Percentiles rank a stretch among this genome's conserved stretches.
phyloP scores from a whole-genome alignment of 2,888 invertebrate genomes.

The Auanema sp. region DNA sequence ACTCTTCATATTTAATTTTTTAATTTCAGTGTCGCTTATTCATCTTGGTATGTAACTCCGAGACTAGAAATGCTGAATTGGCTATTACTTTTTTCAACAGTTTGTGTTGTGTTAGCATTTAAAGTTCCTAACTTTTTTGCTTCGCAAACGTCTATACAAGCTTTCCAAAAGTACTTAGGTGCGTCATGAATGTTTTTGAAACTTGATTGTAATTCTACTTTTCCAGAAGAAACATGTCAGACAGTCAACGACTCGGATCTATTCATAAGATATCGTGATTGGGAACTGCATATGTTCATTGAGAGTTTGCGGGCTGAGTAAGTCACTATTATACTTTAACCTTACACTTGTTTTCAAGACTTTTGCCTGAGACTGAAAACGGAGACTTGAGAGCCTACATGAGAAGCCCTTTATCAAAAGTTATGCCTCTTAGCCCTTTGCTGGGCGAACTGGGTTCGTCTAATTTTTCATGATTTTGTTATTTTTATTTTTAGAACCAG shows the following conservation, averaged over 20 bases:
- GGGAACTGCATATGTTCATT: constrained; percentile 19
- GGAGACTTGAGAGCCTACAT: constrained; percentile 14
- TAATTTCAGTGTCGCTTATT: too few species aligned
- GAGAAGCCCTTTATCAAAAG: constrained; percentile 7
- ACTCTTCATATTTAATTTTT: too few species aligned
- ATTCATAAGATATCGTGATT: constrained; percentile 10
- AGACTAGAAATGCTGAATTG: too few species aligned
- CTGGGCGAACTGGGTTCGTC: neutral
- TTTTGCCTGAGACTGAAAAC: constrained; percentile 11
- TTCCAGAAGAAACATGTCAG: constrained; percentile 19
- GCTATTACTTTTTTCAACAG: too few species aligned
- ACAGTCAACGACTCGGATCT: neutral
- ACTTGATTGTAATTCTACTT: too few species aligned
- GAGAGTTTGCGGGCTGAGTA: constrained; percentile 14
- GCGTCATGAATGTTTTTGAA: too few species aligned
- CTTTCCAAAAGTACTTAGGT: neutral
- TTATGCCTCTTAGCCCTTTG: constrained; percentile 15
- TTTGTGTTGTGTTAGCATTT: constrained; percentile 1
- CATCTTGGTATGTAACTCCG: too few species aligned
- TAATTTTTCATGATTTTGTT: too few species aligned
- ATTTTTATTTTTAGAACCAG: too few species aligned
- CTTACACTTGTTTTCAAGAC: neutral
- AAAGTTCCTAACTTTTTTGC: neutral
- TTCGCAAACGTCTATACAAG: neutral
- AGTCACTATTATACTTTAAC: neutral